phyloP scores from a whole-genome alignment of 2,797 vertebrate genomes.

The Macrochelys suwanniensis region DNA sequence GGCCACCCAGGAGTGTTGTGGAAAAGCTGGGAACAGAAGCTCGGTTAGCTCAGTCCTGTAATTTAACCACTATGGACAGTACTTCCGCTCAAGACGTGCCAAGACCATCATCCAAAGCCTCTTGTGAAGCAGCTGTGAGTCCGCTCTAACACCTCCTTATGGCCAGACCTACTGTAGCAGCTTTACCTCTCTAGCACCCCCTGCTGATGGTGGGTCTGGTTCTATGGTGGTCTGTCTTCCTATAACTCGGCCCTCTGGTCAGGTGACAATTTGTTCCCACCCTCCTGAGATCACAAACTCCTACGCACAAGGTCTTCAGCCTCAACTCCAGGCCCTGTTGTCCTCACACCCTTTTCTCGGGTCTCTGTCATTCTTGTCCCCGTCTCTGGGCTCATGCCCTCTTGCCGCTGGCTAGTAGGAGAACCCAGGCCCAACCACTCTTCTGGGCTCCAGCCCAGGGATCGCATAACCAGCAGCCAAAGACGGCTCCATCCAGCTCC shows the following conservation, averaged over 20 bases:
- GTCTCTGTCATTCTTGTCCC: neutral
- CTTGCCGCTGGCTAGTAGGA: no score
- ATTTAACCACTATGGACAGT: neutral
- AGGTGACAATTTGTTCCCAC: neutral
- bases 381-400: neutral
- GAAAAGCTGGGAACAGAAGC: neutral
- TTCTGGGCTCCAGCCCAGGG: no score
- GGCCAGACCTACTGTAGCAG: no score
- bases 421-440: no score
- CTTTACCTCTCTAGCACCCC: no score
- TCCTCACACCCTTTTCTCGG: neutral
- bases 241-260: no score
- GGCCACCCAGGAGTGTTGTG: slow-evolving; percentile 8
- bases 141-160: no score
- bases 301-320: neutral
- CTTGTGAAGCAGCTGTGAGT: no score
- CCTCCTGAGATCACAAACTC: neutral
- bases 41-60: neutral
- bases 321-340: no score
- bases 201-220: no score
- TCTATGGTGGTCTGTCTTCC: neutral
- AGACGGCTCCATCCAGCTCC: no score
- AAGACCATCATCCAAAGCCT: neutral
- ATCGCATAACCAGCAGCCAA: no score
- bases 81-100: neutral